Percentiles rank a stretch among this genome's conserved stretches.
Evolutionary conservation across 2,113 vertebrate species (phyloP).

Genomic region (Columba janthina): DNA sequence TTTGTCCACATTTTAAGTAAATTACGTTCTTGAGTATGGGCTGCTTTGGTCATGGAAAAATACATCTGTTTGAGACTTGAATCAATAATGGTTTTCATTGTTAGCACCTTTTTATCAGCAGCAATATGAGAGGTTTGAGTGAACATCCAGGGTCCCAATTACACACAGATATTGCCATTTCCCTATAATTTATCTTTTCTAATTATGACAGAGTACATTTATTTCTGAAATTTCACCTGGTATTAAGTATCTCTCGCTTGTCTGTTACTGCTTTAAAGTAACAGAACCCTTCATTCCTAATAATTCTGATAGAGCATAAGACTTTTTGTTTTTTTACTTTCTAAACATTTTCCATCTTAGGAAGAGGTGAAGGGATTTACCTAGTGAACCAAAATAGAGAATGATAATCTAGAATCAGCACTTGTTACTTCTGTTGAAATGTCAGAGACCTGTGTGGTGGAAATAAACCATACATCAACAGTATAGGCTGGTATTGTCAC

Average conservation of each 20-base stretch:
- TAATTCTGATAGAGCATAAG: neutral
- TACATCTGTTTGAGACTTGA: neutral
- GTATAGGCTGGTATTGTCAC: neutral
- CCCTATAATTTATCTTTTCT: neutral
- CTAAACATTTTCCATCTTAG: neutral
- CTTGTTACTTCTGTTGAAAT: neutral
- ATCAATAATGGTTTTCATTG: neutral
- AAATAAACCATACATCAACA: neutral
- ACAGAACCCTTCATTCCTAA: neutral
- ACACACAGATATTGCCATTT: neutral
- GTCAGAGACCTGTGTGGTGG: neutral
- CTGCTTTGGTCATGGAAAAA: conserved; percentile 47
- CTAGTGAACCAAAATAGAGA: neutral
- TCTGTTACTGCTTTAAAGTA: neutral
- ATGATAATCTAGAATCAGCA: neutral
- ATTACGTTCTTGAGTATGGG: neutral
- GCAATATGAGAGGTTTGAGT: neutral
- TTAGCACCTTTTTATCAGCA: neutral
- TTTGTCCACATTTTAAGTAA: neutral
- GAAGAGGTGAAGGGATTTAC: neutral
- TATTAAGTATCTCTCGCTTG: neutral
- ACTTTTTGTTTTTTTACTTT: neutral
- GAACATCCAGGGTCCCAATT: neutral
- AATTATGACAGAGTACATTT: neutral
- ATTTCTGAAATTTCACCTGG: neutral